Base-by-base conservation (phyloP, 1,140 invertebrate species). In the Panagrolaimus sp. region DNA sequence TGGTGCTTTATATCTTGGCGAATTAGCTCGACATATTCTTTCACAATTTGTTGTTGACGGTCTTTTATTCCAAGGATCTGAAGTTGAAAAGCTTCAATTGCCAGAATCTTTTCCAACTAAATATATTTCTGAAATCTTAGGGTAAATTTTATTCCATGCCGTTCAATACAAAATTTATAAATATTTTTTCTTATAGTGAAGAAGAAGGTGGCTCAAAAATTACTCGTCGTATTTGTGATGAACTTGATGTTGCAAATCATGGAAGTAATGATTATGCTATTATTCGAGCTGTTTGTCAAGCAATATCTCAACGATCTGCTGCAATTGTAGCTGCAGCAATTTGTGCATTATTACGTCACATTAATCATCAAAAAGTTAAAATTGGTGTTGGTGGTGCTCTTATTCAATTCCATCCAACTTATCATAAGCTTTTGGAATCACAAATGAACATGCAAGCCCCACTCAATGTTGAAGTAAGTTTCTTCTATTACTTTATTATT, bases 61-160 rank as follows among this genome's bases (percentile, higher is more conserved):
- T 42, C 44, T 78, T 25, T 45, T 80, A 44, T 82, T 82, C 68
- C 78, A 72, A 13, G 80, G 81, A 42, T 65, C 68, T 14, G 51
- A 65, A 2, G 78, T 79, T 42, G 80, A 81, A 46, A 71, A 71
- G 63, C 65, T 82, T 20, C 79, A 82, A 7, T 70, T 71, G 23
- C 43, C 65, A 13, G 80, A 82, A 42, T 63, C 73, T 7, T 82
- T 82, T 65, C 80, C 80, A 8, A 82, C 80, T 4, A 82, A 76
- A 83, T 82, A 83, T 57, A 82, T 82, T 31, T 81, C 76, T 9
- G 80, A 82, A 67, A 82, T 82, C 48, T 66, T 82, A 16, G 71
- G 70, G 79, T 81, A 51, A n/a, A n/a, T n/a, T n/a, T n/a, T n/a
- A n/a, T n/a, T n/a, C n/a, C n/a, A n/a, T 48, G 69, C 71, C 16